Percentiles rank a stretch among this genome's conserved stretches.
These are phyloP conservation scores for Solenopsis invicta DNA, from an alignment of 1,140 invertebrate species.

Conservation along the genomic window DNA sequence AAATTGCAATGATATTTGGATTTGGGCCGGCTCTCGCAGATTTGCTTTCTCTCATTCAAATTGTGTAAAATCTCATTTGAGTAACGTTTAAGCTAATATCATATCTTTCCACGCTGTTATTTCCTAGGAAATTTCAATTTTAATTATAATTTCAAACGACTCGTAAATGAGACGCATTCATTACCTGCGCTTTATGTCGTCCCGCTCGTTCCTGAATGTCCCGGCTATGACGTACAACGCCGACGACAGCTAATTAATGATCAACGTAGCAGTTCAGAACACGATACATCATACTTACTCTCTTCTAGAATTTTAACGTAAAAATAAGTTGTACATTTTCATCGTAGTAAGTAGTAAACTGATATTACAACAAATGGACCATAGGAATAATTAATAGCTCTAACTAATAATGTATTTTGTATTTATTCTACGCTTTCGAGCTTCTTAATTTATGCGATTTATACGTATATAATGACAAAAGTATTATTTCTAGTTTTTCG, in stretches of 20 bases:
- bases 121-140: conserved; percentile 52
- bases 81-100: background rate
- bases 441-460: no score
- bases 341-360: background rate
- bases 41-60: background rate
- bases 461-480: background rate
- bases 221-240: conserved; percentile 15
- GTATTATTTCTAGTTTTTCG: background rate
- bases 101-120: conserved; percentile 27
- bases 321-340: conserved; percentile 13
- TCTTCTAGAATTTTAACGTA: conserved; percentile 31
- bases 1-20: conserved; percentile 5
- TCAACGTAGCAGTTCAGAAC: conserved; percentile 45
- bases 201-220: conserved; percentile 26
- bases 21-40: background rate
- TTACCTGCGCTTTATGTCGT: conserved; percentile 49
- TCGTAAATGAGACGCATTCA: conserved; percentile 61
- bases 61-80: background rate
- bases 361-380: background rate
- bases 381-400: background rate
- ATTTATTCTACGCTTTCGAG: background rate
- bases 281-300: conserved; percentile 33
- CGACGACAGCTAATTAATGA: conserved; percentile 50
- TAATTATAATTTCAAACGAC: conserved; percentile 63
- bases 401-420: background rate